Conservation (phyloP, 2,113 vertebrate genomes). For the Ceyx margarethae region DNA sequence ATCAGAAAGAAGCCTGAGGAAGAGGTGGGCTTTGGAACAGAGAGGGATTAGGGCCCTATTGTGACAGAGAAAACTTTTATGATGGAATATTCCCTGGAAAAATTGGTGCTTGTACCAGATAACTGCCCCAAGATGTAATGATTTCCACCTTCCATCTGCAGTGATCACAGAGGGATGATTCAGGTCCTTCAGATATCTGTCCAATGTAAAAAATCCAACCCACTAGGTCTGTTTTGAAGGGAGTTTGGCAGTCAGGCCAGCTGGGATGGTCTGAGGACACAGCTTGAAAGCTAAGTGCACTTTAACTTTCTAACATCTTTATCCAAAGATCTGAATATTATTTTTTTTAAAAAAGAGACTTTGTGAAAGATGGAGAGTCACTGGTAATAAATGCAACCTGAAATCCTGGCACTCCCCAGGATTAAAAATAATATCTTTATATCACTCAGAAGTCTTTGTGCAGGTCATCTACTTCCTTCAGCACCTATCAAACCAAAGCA, state of each 20-base stretch:
- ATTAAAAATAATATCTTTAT: neutral
- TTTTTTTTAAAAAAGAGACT: neutral
- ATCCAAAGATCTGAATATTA: neutral
- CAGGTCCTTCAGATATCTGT: conserved; percentile 34
- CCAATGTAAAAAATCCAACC: neutral
- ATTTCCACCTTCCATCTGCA: conserved; percentile 31
- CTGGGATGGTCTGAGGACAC: neutral
- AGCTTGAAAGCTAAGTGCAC: neutral
- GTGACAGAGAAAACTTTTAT: neutral
- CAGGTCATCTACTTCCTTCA: neutral
- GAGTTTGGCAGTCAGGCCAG: neutral
- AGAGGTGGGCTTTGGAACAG: neutral
- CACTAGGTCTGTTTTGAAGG: neutral
- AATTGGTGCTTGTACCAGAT: neutral
- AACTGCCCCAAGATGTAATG: conserved; percentile 11
- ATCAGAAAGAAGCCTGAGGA: neutral
- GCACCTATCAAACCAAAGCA: neutral
- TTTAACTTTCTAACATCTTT: neutral
- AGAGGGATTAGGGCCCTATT: neutral
- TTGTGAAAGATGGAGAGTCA: neutral
- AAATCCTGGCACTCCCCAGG: neutral
- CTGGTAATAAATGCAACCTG: neutral
- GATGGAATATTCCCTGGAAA: conserved; percentile 30
- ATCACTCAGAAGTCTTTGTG: neutral
- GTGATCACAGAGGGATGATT: conserved; percentile 20